Evolutionary conservation across 2,797 vertebrate species (phyloP).

Genomic region (Anguilla anguilla): DNA sequence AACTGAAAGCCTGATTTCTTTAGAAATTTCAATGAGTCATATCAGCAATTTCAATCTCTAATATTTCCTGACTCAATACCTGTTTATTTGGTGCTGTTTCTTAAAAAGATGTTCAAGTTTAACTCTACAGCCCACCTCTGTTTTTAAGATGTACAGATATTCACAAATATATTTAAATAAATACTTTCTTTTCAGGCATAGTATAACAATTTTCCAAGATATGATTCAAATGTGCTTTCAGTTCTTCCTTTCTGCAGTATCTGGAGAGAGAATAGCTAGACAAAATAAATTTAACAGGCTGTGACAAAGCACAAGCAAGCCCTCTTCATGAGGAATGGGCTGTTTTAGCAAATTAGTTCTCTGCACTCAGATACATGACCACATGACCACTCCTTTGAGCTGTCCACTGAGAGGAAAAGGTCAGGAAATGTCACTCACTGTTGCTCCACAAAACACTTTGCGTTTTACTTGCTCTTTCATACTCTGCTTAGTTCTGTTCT

Average conservation of each 20-base stretch:
- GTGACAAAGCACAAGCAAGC: constrained; percentile 9
- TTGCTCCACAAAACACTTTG: constrained; percentile 34
- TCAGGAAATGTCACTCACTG: constrained; percentile 43
- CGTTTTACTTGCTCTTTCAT: background rate
- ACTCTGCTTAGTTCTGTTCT: background rate
- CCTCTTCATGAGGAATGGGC: background rate
- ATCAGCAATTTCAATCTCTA: no score
- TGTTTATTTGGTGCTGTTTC: no score
- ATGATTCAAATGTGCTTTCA: background rate
- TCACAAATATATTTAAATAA: no score
- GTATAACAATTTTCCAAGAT: background rate
- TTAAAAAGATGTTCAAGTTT: no score
- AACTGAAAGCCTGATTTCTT: no score
- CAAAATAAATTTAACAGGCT: background rate
- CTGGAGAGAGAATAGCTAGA: background rate
- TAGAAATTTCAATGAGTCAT: no score
- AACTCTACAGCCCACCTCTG: no score
- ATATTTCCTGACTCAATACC: no score
- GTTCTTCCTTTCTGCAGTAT: background rate
- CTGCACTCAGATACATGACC: constrained; percentile 5
- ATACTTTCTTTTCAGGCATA: background rate
- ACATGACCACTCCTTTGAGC: background rate
- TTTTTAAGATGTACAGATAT: no score
- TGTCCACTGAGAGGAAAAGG: constrained; percentile 37
- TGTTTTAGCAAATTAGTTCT: constrained; percentile 31